A percentile compares a stretch with the other conserved stretches of the same genome.
These are phyloP conservation scores for Xylocampa areola DNA, from an alignment of 2,888 invertebrate genomes.

Conservation along the genomic window DNA sequence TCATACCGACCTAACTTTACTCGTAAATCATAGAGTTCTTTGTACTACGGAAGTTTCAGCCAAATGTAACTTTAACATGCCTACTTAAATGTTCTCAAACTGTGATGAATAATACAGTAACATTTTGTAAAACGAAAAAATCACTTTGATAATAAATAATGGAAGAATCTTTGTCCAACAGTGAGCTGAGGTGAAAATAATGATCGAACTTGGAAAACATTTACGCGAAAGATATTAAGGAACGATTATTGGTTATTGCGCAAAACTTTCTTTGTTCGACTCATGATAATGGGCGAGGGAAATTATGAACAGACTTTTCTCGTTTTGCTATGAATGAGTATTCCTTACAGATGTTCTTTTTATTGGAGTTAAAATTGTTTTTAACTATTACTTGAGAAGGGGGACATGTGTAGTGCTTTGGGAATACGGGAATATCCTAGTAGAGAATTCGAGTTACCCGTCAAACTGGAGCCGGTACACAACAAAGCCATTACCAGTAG, in stretches of 20 bases:
- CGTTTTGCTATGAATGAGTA: constrained; percentile 41
- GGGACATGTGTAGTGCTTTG: constrained; percentile 70
- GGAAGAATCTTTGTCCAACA: constrained; percentile 47
- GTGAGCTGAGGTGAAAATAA: constrained; percentile 65
- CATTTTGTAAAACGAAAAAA: constrained; percentile 48
- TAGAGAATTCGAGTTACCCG: constrained; percentile 74
- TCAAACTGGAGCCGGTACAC: constrained; percentile 78
- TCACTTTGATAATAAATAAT: constrained; percentile 45
- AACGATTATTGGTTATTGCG: constrained; percentile 74
- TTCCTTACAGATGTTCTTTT: constrained; percentile 42
- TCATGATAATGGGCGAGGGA: constrained; percentile 60
- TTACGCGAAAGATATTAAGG: constrained; percentile 70
- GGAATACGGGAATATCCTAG: constrained; percentile 73
- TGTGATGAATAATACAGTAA: constrained; percentile 49
- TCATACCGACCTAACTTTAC: constrained; percentile 47
- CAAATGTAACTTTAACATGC: constrained; percentile 51
- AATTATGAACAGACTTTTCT: constrained; percentile 62
- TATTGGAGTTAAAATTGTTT: constrained; percentile 52
- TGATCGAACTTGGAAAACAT: constrained; percentile 71
- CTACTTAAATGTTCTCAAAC: constrained; percentile 49
- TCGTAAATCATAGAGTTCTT: constrained; percentile 50
- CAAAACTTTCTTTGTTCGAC: constrained; percentile 69
- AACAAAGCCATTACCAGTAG: constrained; percentile 83
- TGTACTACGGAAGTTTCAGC: constrained; percentile 45
- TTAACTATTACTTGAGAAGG: constrained; percentile 63